Percentiles rank a stretch among this genome's conserved stretches.
phyloP scores from a whole-genome alignment of 2,888 invertebrate species.

The Germaria angustata region DNA sequence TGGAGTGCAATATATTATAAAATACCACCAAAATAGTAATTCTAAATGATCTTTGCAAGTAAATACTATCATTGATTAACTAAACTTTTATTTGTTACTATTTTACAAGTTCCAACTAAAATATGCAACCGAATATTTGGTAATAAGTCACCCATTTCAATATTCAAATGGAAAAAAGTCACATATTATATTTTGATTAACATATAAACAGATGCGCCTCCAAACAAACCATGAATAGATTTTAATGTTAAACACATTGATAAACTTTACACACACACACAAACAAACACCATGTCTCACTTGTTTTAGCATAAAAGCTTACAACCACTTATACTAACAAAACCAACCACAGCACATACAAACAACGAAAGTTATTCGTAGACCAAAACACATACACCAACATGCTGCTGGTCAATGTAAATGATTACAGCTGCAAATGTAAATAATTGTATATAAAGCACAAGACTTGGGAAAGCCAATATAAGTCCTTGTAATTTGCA shows the following conservation, averaged over 20 bases:
- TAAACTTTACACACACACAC: neutral
- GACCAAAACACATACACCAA: neutral
- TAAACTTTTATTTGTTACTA: too few species aligned
- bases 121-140: neutral
- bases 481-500: neutral
- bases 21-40: too few species aligned
- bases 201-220: conserved; percentile 35
- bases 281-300: too few species aligned
- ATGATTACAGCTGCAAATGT: conserved; percentile 11
- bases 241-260: neutral
- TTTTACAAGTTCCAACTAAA: neutral
- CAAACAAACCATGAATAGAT: neutral
- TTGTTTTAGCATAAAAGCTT: conserved; percentile 22
- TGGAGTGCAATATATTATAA: too few species aligned
- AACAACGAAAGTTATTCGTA: neutral
- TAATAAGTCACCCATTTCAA: neutral
- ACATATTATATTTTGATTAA: conserved; percentile 47
- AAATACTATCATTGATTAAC: too few species aligned
- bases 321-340: conserved; percentile 55
- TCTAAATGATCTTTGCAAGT: too few species aligned
- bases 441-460: neutral
- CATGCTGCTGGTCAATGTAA: neutral
- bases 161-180: too few species aligned
- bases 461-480: conserved; percentile 1
- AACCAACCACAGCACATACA: conserved; percentile 46